Evolutionary conservation across 2,888 invertebrate genomes (phyloP).

Genomic region (Lasioglossum leucozonium): DNA sequence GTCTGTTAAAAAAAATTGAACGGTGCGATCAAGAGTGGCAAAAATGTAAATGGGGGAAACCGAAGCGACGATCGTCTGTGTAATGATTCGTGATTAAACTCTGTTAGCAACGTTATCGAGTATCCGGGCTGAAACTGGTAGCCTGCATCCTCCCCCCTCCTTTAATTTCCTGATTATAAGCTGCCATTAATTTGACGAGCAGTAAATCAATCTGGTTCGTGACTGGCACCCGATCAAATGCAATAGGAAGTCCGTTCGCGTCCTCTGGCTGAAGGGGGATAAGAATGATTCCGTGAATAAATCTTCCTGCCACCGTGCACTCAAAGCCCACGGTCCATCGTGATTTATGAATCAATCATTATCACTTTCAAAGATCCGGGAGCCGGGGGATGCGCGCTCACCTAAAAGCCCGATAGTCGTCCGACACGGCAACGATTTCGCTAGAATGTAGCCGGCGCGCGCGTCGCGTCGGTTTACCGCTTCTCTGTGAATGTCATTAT

Average conservation of each 20-base stretch:
- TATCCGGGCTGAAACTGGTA: constrained; percentile 12
- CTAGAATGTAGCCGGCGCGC: constrained; percentile 12
- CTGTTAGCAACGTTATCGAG: constrained; percentile 31
- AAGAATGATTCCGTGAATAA: constrained; percentile 53
- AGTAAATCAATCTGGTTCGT: constrained; percentile 52
- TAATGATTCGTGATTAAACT: constrained; percentile 56
- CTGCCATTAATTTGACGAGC: constrained; percentile 54
- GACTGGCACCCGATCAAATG: constrained; percentile 44
- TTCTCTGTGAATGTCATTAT: constrained; percentile 47
- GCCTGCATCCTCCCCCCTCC: not conserved
- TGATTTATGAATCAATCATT: constrained; percentile 64
- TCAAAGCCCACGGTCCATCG: constrained; percentile 26
- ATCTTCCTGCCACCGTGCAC: constrained; percentile 53
- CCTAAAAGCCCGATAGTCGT: constrained; percentile 25
- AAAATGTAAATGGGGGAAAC: constrained; percentile 44
- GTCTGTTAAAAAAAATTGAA: not conserved
- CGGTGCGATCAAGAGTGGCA: not conserved
- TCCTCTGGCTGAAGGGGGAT: constrained; percentile 1
- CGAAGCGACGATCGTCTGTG: constrained; percentile 46
- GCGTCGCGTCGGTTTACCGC: constrained; percentile 6
- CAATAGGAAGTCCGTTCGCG: constrained; percentile 48
- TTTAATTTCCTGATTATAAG: constrained; percentile 50
- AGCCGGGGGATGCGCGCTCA: not conserved
- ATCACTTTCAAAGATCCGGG: constrained; percentile 48
- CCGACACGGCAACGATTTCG: constrained; percentile 26